Percentiles rank a stretch among this genome's conserved stretches.
These are phyloP conservation scores for Nephrotoma flavescens DNA, from an alignment of 2,888 invertebrate species.

Conservation along the genomic window DNA sequence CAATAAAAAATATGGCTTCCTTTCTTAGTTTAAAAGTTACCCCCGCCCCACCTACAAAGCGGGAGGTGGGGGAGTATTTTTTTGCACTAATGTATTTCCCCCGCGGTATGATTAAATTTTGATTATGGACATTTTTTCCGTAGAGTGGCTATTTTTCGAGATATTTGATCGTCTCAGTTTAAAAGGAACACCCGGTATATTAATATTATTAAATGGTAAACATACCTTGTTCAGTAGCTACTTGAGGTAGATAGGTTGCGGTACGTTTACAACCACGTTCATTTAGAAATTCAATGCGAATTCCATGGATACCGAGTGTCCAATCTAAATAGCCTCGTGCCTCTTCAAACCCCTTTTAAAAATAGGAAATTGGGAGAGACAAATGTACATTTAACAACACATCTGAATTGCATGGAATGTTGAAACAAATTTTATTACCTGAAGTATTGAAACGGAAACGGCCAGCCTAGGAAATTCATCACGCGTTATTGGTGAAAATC, in stretches of 20 bases:
- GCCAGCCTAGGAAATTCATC: constrained; percentile 88
- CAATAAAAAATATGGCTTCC: too few species aligned
- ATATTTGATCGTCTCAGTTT: too few species aligned
- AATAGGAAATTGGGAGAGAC: background rate
- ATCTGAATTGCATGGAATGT: background rate
- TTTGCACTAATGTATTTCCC: too few species aligned
- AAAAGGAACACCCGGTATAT: background rate
- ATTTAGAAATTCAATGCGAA: constrained; percentile 91
- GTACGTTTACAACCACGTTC: constrained; percentile 88
- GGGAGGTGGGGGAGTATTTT: too few species aligned
- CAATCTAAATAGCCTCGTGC: constrained; percentile 91
- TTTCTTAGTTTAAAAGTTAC: too few species aligned
- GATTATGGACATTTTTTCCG: too few species aligned
- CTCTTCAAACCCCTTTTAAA: constrained; percentile 69
- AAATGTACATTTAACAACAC: background rate
- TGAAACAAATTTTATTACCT: constrained; percentile 27
- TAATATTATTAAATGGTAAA: constrained; percentile 4
- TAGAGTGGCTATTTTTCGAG: too few species aligned
- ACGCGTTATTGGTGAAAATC: constrained; percentile 86
- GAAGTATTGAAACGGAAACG: constrained; percentile 90
- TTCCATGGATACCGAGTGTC: constrained; percentile 94
- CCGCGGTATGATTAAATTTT: too few species aligned
- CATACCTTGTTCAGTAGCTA: constrained; percentile 92
- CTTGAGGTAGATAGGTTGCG: constrained; percentile 97
- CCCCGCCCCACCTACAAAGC: too few species aligned